Evolutionary conservation across 2,888 invertebrate genomes (phyloP).

Genomic region (Pseudolycoriella hygida): DNA sequence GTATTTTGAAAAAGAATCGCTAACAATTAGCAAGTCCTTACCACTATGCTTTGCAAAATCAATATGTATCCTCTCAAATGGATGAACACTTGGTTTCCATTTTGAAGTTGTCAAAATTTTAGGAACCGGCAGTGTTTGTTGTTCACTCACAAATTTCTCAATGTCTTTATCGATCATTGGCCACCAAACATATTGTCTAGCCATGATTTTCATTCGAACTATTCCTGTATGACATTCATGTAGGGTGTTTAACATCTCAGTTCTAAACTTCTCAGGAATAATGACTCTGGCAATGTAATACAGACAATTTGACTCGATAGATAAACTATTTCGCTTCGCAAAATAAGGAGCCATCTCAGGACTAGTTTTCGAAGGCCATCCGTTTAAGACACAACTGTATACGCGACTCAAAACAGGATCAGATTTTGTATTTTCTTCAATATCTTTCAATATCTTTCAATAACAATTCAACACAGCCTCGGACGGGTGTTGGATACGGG

Average conservation of each 20-base stretch:
- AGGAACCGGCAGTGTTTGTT: background rate
- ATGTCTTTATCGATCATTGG: conserved; percentile 1
- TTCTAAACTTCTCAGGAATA: background rate
- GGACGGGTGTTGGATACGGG: no score
- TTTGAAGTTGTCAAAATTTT: background rate
- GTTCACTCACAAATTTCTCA: conserved; percentile 1
- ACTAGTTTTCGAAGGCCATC: background rate
- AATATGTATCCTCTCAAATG: conserved; percentile 7
- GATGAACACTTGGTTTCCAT: background rate
- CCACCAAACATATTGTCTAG: conserved; percentile 1
- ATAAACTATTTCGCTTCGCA: background rate
- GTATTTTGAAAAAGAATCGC: conserved; percentile 8
- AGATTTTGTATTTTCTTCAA: background rate
- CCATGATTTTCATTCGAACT: conserved; percentile 1
- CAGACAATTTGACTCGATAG: background rate
- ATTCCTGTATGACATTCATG: conserved; percentile 4
- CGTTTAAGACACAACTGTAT: background rate
- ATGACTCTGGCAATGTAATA: background rate
- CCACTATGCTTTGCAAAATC: conserved; percentile 7
- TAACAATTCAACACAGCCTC: no score
- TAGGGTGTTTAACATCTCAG: background rate
- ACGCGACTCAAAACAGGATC: background rate
- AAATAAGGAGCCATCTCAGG: background rate
- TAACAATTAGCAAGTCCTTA: conserved; percentile 4
- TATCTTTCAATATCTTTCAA: background rate